These are phyloP conservation scores for Sminthurides bifidus DNA, from an alignment of 1,140 invertebrate genomes.

Conservation along the genomic window DNA sequence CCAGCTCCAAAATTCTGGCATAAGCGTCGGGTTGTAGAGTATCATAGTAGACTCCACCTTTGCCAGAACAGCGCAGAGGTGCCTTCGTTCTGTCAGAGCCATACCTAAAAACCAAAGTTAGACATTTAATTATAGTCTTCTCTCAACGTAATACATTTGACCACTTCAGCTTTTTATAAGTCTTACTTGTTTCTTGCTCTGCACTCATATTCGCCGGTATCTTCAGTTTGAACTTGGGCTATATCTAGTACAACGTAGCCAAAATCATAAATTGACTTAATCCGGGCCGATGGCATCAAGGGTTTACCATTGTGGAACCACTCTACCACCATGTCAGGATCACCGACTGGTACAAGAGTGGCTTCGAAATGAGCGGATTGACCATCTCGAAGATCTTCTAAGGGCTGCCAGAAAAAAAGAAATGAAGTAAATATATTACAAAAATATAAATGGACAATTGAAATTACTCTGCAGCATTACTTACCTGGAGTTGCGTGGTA, in stretches of 20 bases:
- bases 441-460: neutral
- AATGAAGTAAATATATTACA: conserved; percentile 1
- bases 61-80: conserved; percentile 61
- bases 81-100: conserved; percentile 78
- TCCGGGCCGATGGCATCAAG: conserved; percentile 78
- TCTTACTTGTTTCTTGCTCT: conserved; percentile 65
- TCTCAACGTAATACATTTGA: conserved; percentile 29
- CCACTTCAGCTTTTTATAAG: conserved; percentile 1
- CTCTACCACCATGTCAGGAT: conserved; percentile 86
- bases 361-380: conserved; percentile 80
- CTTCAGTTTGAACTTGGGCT: conserved; percentile 81
- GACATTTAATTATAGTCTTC: conserved; percentile 32
- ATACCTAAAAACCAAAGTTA: conserved; percentile 40
- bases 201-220: conserved; percentile 85
- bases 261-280: conserved; percentile 90
- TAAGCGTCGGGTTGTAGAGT: conserved; percentile 88
- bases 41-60: conserved; percentile 81
- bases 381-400: conserved; percentile 63
- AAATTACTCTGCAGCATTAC: neutral
- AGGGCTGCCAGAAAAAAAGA: conserved; percentile 20
- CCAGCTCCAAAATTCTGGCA: conserved; percentile 76
- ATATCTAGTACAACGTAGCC: conserved; percentile 93
- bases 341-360: conserved; percentile 80
- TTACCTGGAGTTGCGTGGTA: conserved; percentile 59
- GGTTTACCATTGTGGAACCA: conserved; percentile 94